Percentiles rank a stretch among this genome's conserved stretches.
Conservation (phyloP, 2,113 vertebrate genomes). For the Monopterus albus region DNA sequence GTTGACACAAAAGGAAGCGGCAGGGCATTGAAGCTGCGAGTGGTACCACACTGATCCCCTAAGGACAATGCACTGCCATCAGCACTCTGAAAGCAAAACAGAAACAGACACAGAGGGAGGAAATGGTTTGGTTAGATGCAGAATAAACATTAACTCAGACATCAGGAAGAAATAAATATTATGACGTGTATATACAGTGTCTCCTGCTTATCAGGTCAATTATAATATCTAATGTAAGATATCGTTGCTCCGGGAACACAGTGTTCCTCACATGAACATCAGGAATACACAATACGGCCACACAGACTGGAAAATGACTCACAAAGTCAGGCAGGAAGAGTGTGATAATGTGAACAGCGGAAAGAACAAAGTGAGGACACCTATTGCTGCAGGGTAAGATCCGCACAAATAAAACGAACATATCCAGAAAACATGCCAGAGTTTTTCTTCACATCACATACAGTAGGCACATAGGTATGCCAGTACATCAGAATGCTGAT, state of each 20-base stretch:
- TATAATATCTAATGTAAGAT: slow-evolving; percentile 28
- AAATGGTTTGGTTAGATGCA: slow-evolving; percentile 44
- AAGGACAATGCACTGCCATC: slow-evolving; percentile 66
- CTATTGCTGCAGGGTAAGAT: slow-evolving; percentile 50
- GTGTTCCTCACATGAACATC: slow-evolving; percentile 39
- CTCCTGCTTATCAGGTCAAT: slow-evolving; percentile 42
- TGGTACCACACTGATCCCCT: slow-evolving; percentile 60
- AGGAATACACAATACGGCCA: slow-evolving; percentile 25
- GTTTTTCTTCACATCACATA: not conserved
- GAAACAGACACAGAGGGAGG: slow-evolving; percentile 9
- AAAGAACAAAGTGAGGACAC: slow-evolving; percentile 42
- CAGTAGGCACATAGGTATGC: not conserved
- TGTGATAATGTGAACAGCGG: no score
- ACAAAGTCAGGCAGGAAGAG: slow-evolving; percentile 11
- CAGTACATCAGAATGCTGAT: not conserved
- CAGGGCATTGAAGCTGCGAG: slow-evolving; percentile 27
- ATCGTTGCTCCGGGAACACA: slow-evolving; percentile 32
- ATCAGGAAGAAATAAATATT: slow-evolving; percentile 59
- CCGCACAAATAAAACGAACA: no score
- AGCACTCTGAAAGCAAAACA: slow-evolving; percentile 77
- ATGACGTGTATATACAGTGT: slow-evolving; percentile 43
- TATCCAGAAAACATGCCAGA: slow-evolving; percentile 4
- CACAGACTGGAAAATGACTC: slow-evolving; percentile 30
- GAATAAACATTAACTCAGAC: slow-evolving; percentile 50
- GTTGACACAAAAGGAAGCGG: slow-evolving; percentile 44